Conservation (phyloP, 2,888 invertebrate species). For the Stenolophus ochropezus region DNA sequence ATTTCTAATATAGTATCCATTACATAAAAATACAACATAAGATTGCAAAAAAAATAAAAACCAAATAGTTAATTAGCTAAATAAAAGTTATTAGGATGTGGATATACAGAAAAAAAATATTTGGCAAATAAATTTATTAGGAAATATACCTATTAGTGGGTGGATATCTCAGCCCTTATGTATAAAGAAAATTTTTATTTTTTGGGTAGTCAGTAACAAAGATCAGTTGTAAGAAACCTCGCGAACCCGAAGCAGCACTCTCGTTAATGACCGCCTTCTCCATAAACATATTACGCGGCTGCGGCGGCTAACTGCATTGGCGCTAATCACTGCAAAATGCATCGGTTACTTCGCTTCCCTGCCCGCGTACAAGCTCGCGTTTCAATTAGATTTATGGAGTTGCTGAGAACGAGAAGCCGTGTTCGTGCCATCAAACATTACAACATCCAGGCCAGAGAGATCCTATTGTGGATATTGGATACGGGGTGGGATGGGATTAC, state of each 20-base stretch:
- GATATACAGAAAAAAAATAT: too few relatives aligned
- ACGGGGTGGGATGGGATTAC: neutral
- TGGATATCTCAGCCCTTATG: too few relatives aligned
- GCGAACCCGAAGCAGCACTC: neutral
- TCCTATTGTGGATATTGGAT: neutral
- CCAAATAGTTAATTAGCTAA: too few relatives aligned
- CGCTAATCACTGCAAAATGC: neutral
- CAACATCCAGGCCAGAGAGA: neutral
- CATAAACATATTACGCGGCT: neutral
- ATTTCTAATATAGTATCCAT: too few relatives aligned
- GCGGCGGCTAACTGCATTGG: neutral
- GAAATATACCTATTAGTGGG: too few relatives aligned
- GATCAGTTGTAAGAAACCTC: neutral
- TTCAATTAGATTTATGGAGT: neutral
- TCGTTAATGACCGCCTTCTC: neutral
- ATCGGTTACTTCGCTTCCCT: neutral
- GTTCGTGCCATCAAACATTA: neutral
- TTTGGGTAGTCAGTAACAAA: neutral
- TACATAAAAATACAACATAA: too few relatives aligned
- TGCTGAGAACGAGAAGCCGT: neutral
- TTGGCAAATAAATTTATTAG: too few relatives aligned
- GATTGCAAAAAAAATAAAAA: too few relatives aligned
- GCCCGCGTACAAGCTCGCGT: neutral
- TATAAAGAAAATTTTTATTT: too few relatives aligned
- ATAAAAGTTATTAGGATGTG: too few relatives aligned